A percentile compares a stretch with the other conserved stretches of the same genome.
These are phyloP conservation scores for Andrena chrysosceles DNA, from an alignment of 2,888 invertebrate genomes.

Conservation along the genomic window DNA sequence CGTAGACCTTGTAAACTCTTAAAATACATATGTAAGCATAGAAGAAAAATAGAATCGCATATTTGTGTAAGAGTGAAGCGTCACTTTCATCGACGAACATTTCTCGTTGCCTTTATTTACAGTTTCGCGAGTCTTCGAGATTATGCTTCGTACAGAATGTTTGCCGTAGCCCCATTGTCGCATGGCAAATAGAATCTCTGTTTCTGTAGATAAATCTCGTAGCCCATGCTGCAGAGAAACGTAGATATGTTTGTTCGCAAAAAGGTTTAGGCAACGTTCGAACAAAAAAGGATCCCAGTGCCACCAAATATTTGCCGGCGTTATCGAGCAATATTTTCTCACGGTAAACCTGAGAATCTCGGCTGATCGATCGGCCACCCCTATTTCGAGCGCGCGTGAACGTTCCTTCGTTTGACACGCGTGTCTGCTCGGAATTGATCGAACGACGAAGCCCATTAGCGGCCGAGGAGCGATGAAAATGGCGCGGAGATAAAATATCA, in stretches of 20 bases:
- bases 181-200: background rate
- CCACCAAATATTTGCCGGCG: constrained; percentile 34
- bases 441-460: constrained; percentile 60
- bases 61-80: no score
- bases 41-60: no score
- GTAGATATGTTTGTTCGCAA: background rate
- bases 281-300: background rate
- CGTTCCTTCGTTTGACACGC: constrained; percentile 23
- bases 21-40: no score
- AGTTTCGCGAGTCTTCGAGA: no score
- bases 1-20: no score
- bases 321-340: constrained; percentile 16
- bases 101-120: no score
- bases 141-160: background rate
- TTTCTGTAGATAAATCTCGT: background rate
- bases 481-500: constrained; percentile 66
- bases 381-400: background rate
- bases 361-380: constrained; percentile 25
- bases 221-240: background rate
- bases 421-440: constrained; percentile 52
- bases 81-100: no score
- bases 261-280: background rate
- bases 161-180: background rate
- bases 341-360: constrained; percentile 8
- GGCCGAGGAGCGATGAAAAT: constrained; percentile 57